A percentile compares a stretch with the other conserved stretches of the same genome.
phyloP scores from a whole-genome alignment of 2,113 vertebrate genomes.

The Falco punctatus region DNA sequence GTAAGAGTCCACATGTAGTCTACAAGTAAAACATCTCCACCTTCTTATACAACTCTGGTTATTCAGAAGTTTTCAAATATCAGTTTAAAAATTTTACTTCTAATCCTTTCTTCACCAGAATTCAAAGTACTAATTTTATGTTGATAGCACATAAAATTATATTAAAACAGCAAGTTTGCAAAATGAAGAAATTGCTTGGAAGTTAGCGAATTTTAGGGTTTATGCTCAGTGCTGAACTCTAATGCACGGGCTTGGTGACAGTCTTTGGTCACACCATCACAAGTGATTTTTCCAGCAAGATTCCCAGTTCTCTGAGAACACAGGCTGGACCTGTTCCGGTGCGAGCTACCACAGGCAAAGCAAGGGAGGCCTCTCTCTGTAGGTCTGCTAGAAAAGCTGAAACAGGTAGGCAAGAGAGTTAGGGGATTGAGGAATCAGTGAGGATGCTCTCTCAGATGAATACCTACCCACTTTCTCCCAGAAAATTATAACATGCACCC shows the following conservation, averaged over 20 bases:
- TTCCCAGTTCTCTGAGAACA: neutral
- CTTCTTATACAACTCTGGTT: neutral
- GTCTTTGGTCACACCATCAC: neutral
- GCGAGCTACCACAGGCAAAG: neutral
- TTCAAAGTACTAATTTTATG: neutral
- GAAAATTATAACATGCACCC: neutral
- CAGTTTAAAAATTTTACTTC: neutral
- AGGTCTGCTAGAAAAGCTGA: neutral
- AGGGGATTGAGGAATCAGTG: neutral
- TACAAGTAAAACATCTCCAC: neutral
- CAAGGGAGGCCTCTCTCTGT: neutral
- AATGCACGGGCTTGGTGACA: neutral
- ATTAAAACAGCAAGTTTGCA: neutral
- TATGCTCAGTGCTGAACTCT: neutral
- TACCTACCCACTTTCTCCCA: neutral
- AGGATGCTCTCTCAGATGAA: neutral
- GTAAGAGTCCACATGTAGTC: neutral
- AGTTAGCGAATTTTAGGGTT: neutral
- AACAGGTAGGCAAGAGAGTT: neutral
- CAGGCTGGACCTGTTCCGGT: neutral
- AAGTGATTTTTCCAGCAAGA: neutral
- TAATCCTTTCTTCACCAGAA: neutral
- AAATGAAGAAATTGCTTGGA: neutral
- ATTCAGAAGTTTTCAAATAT: neutral
- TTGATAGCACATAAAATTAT: neutral